Conservation (phyloP, 92 coral and sea anemone genomes). For the Porites divaricata region DNA sequence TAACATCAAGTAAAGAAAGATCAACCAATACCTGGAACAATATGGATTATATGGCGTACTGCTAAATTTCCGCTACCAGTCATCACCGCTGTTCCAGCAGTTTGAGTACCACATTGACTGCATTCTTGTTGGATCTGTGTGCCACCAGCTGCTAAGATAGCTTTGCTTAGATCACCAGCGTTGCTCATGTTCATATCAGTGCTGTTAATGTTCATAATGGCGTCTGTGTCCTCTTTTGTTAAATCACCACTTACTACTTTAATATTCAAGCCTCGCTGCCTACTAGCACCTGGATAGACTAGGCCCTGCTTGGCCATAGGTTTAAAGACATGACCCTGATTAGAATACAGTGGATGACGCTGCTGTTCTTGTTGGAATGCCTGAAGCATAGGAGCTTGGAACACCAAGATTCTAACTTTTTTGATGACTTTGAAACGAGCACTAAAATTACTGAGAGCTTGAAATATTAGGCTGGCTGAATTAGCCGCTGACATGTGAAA, state of each 20-base stretch:
- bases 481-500: conserved; percentile 38
- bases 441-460: conserved; percentile 51
- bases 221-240: conserved; percentile 18
- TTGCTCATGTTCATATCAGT: conserved; percentile 46
- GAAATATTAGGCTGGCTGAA: conserved; percentile 61
- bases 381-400: conserved; percentile 36
- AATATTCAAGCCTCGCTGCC: background rate
- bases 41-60: conserved; percentile 7
- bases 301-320: background rate
- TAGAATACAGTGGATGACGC: background rate
- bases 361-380: conserved; percentile 54
- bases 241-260: conserved; percentile 22
- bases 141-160: conserved; percentile 44
- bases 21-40: background rate
- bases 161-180: conserved; percentile 70
- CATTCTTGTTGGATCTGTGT: conserved; percentile 53
- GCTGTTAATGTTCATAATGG: conserved; percentile 15
- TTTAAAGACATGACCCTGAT: background rate
- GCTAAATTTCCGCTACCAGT: conserved; percentile 12
- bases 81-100: conserved; percentile 47
- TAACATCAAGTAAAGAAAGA: background rate
- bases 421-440: conserved; percentile 35
- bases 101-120: conserved; percentile 29
- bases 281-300: background rate
- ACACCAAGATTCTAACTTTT: conserved; percentile 56